phyloP scores from a whole-genome alignment of 2,113 vertebrate species.

The Semnornis frantzii region DNA sequence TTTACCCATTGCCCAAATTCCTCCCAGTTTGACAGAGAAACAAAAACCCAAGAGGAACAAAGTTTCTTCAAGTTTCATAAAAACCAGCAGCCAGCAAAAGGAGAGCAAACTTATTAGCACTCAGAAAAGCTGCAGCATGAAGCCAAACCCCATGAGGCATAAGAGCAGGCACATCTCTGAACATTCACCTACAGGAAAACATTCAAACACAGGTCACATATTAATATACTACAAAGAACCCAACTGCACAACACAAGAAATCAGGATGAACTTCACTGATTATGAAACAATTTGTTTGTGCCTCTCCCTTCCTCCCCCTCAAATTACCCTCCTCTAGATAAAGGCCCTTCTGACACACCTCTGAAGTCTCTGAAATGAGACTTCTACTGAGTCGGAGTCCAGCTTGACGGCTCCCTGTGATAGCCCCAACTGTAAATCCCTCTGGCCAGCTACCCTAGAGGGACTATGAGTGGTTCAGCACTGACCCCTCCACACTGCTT shows the following conservation, averaged over 20 bases:
- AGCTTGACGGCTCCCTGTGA: not conserved
- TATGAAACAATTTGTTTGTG: not conserved
- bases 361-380: not conserved
- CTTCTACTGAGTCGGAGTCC: not conserved
- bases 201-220: not conserved
- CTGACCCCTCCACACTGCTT: not conserved
- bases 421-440: not conserved
- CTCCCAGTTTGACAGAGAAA: not conserved
- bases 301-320: not conserved
- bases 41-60: not conserved
- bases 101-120: not conserved
- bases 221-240: not conserved
- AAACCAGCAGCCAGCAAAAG: conserved; percentile 1
- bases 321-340: not conserved
- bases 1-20: not conserved
- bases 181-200: conserved; percentile 1
- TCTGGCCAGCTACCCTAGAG: not conserved
- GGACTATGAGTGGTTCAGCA: not conserved
- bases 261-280: not conserved
- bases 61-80: conserved; percentile 13
- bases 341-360: not conserved
- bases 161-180: not conserved
- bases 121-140: not conserved
- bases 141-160: not conserved
- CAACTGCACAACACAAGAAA: not conserved